Base-by-base conservation (phyloP, 2,888 invertebrate species). In the Autographa pulchrina region DNA sequence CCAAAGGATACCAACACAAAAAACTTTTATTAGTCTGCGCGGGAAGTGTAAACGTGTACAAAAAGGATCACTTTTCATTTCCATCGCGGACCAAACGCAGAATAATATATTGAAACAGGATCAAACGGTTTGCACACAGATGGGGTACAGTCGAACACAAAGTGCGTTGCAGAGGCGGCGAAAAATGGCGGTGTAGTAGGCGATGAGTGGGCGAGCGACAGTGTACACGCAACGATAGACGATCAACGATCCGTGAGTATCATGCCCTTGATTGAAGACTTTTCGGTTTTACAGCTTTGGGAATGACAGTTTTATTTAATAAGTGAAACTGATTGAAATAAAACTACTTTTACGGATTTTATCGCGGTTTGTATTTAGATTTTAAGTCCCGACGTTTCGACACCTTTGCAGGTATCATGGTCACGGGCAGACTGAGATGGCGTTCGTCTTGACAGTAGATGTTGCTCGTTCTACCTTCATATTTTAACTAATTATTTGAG, bases 161-260 rank as follows among this genome's bases (percentile, higher is more conserved):
- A 92, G 83, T 87, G 90, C 74, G 88, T 86, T 74, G 83, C 85
- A 74, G 94, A 91, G 77, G 86, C 85, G 61, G 83, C 90, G 84
- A 92, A 91, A 90, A 94, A 95, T 88, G 94, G 93, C 69, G 77
- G 54, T 25, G 54, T 20, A n/a, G 16, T n/a, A 0, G 20, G 18
- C 13, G 54, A 56, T 13, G 94, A 94, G 88, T 94, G 94, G 93
- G 77, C 81, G 63, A 84, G 81, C 70, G 91, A 91, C 63, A 86
- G 87, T 65, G 81, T 84, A 79, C 85, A 83, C 80, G 72, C 74
- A 58, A 20, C 78, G 66, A 84, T 89, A 56, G 86, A 89, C 43
- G 91, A 90, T 32, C 84, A 89, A 61, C 88, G 88, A 75, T 81
- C 85, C 74, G 93, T 92, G 75, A 89, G 92, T 89, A 72, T 20